phyloP scores from a whole-genome alignment of 2,888 invertebrate species.

The Yponomeuta cagnagella region DNA sequence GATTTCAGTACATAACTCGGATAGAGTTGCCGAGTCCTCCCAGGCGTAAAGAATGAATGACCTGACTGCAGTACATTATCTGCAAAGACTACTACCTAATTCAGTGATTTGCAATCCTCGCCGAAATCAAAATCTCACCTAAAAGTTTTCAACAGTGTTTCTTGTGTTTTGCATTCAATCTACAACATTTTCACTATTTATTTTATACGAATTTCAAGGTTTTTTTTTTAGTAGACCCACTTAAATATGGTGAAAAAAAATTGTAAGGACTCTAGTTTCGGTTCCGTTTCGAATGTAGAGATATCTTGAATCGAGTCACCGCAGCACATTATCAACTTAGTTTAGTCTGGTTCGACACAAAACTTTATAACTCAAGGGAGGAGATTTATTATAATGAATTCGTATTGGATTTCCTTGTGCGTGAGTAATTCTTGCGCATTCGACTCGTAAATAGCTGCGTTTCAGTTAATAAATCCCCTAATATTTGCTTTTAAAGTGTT shows the following conservation, averaged over 20 bases:
- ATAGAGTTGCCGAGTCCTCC: conserved; percentile 9
- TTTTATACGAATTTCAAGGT: background rate
- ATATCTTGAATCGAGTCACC: conserved; percentile 16
- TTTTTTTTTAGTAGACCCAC: background rate
- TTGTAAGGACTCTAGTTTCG: background rate
- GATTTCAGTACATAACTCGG: conserved; percentile 1
- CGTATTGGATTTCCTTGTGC: conserved; percentile 55
- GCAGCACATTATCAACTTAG: conserved; percentile 54
- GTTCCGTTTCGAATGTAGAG: background rate
- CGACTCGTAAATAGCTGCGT: conserved; percentile 52
- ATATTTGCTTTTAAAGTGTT: background rate
- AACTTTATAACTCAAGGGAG: conserved; percentile 55
- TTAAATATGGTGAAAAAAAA: background rate
- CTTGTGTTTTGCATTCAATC: too few relatives aligned
- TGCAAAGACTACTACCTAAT: conserved; percentile 35
- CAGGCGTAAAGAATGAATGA: conserved; percentile 50
- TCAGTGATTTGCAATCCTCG: background rate
- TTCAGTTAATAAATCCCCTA: conserved; percentile 43
- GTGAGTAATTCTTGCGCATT: conserved; percentile 47
- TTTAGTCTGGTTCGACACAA: conserved; percentile 54
- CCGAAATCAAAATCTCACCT: background rate
- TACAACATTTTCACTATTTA: too few relatives aligned
- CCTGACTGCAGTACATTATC: conserved; percentile 52
- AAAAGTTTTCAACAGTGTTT: background rate
- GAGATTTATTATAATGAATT: conserved; percentile 67